Evolutionary conservation across 2,113 vertebrate genomes (phyloP).

Genomic region (Alectura lathami): DNA sequence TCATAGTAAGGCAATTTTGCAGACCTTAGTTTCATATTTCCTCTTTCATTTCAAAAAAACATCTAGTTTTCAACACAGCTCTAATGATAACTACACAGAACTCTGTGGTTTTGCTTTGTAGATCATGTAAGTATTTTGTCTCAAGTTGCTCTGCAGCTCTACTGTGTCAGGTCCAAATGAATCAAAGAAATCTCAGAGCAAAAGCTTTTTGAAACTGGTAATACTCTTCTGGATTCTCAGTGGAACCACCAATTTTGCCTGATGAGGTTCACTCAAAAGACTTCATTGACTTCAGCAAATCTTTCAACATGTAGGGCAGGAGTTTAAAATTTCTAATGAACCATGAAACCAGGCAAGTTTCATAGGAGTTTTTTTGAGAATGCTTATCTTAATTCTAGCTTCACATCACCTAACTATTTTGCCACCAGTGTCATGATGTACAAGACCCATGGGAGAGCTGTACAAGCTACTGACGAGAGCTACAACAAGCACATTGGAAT

Average conservation of each 20-base stretch:
- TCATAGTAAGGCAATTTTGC: neutral
- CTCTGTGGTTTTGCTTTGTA: slow-evolving; percentile 60
- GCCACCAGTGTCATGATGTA: neutral
- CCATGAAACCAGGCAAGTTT: slow-evolving; percentile 52
- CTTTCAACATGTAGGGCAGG: slow-evolving; percentile 45
- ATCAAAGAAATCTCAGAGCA: slow-evolving; percentile 43
- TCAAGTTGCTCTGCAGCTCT: slow-evolving; percentile 28
- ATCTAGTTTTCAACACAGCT: slow-evolving; percentile 59
- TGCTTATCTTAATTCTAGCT: neutral
- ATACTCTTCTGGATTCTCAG: slow-evolving; percentile 27
- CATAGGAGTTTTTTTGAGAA: neutral
- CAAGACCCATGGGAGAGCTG: neutral
- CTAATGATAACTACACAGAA: slow-evolving; percentile 53
- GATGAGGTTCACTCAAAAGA: slow-evolving; percentile 19
- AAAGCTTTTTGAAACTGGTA: slow-evolving; percentile 26
- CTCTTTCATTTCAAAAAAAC: neutral
- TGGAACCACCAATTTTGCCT: slow-evolving; percentile 49
- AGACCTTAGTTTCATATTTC: slow-evolving; percentile 14
- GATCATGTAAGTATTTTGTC: slow-evolving; percentile 36
- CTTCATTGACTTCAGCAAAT: slow-evolving; percentile 41
- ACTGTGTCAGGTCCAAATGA: slow-evolving; percentile 37
- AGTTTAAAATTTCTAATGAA: slow-evolving; percentile 47
- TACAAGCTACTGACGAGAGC: slow-evolving; percentile 34
- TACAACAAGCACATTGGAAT: neutral
- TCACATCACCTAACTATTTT: slow-evolving; percentile 5